Conservation (phyloP, 1,140 invertebrate genomes). For the Lerema accius region DNA sequence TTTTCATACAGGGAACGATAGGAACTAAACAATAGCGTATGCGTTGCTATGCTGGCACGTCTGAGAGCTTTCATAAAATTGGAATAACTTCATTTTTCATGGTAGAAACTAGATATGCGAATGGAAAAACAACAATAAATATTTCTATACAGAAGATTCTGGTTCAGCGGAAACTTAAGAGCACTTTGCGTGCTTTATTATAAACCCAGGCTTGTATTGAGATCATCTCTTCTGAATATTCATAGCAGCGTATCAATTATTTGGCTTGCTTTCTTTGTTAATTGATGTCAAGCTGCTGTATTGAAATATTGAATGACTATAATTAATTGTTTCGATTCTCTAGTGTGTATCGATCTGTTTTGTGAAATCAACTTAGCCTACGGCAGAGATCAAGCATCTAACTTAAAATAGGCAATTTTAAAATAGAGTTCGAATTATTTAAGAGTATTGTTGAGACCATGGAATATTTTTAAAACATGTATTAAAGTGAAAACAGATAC, state of each 20-base stretch:
- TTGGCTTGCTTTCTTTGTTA: constrained; percentile 24
- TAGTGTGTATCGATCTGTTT: constrained; percentile 1
- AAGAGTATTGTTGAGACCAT: no score
- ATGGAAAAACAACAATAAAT: constrained; percentile 11
- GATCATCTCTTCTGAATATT: constrained; percentile 17
- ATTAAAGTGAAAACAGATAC: no score
- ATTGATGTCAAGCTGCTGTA: constrained; percentile 21
- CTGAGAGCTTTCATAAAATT: neutral
- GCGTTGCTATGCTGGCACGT: no score
- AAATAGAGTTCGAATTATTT: no score
- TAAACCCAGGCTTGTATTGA: constrained; percentile 11
- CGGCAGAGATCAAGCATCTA: neutral
- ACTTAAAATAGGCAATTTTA: no score
- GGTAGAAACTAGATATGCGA: constrained; percentile 10
- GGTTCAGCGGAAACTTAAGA: constrained; percentile 10
- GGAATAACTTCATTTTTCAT: neutral
- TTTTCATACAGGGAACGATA: neutral
- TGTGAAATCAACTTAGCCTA: constrained; percentile 1
- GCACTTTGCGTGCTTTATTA: constrained; percentile 14
- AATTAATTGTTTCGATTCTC: constrained; percentile 21
- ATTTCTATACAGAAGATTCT: constrained; percentile 10
- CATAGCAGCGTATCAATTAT: constrained; percentile 16
- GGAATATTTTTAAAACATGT: no score
- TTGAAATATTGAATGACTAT: constrained; percentile 15
- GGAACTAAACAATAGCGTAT: no score